Evolutionary conservation across 2,113 vertebrate species (phyloP), one percentile per base, ranked within the genome.

Genomic region (Eretmochelys imbricata): DNA sequence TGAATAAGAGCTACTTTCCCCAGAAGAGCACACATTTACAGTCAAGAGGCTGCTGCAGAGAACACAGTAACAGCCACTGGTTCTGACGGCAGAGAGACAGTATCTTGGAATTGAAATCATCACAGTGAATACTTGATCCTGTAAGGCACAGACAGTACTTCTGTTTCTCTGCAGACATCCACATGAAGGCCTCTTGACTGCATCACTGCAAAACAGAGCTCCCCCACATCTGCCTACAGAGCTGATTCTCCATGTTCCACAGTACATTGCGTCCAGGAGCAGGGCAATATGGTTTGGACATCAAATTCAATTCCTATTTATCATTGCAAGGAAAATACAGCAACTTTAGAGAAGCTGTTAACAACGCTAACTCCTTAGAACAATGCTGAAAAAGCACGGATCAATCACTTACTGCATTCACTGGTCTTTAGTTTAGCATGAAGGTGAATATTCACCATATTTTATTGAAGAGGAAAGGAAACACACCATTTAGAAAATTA

Each of bases 131-230:
- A 17, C 38, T 62, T 16, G 5, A 87, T 89, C 82, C 82, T 91
- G 91, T 49, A 96, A 95, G 89, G 89, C n/a, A 55, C 49, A 92
- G 88, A 65, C 13, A 1, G 1, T 86, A 85, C 85, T 94, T 93
- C 80, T 92, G 53, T 42, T 93, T 81, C 89, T 81, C 87, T 96
- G 91, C 91, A 94, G 85, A 85, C 90, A 91, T 46, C 82, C 88
- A 55, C 79, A 81, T 49, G 91, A 87, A 97, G 89, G 38, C 42
- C 25, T 55, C 0, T 1, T 0, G 0, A 79, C 93, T 65, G 65
- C 81, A 85, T n/a, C 76, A 72, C 53, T 49, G 54, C 75, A 50
- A 57, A 82, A 85, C 59, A 54, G 51, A 48, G 20, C 51, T 81
- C 48, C 17, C 65, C 83, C 46, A 38, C 38, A 62, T 19, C 84